Percentiles rank a stretch among this genome's conserved stretches.
phyloP scores from a whole-genome alignment of 2,797 vertebrate genomes.

The Myripristis jacobus region DNA sequence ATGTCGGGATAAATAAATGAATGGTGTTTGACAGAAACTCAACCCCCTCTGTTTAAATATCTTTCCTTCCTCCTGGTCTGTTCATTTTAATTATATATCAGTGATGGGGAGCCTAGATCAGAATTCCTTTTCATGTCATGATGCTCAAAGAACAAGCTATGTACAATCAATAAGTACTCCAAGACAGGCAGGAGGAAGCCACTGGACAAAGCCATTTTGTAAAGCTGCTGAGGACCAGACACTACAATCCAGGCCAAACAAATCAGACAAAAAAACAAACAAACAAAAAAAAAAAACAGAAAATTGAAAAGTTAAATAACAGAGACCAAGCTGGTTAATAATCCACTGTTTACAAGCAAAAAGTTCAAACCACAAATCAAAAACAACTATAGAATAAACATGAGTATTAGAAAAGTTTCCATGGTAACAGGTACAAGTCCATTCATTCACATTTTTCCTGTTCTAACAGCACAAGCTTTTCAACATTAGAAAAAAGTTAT shows the following conservation, averaged over 20 bases:
- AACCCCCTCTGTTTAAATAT: too few species aligned
- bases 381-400: slow-evolving; percentile 61
- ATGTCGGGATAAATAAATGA: too few species aligned
- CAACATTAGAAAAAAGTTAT: slow-evolving; percentile 31
- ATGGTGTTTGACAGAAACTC: too few species aligned
- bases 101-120: too few species aligned
- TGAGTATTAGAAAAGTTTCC: slow-evolving; percentile 12
- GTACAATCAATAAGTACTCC: too few species aligned
- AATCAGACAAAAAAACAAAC: neutral
- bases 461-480: slow-evolving; percentile 12
- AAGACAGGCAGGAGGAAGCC: too few species aligned
- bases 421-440: slow-evolving; percentile 66
- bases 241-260: slow-evolving; percentile 2
- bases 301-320: slow-evolving; percentile 33
- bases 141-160: too few species aligned
- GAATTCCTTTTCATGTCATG: too few species aligned
- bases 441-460: slow-evolving; percentile 72
- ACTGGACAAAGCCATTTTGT: too few species aligned
- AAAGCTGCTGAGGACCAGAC: neutral
- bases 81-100: too few species aligned
- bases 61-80: too few species aligned
- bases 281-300: slow-evolving; percentile 14
- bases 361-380: slow-evolving; percentile 42
- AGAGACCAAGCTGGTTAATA: slow-evolving; percentile 29
- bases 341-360: slow-evolving; percentile 78